A percentile compares a stretch with the other conserved stretches of the same genome.
phyloP scores from a whole-genome alignment of 2,888 invertebrate species.

The Doris montereyensis region DNA sequence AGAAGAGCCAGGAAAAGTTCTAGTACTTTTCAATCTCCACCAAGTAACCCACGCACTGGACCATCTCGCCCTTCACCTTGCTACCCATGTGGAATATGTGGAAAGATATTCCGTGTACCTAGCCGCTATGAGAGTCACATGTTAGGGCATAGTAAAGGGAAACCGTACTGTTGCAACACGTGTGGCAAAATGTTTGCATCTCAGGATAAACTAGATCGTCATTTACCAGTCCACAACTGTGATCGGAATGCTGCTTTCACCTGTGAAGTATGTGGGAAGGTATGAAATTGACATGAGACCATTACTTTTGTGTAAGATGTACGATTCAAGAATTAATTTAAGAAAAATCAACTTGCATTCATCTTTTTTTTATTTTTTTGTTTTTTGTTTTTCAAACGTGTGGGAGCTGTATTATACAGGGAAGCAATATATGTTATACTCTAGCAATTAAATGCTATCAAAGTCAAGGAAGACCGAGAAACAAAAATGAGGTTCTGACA shows the following conservation, averaged over 20 bases:
- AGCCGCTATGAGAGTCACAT: slow-evolving; percentile 46
- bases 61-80: slow-evolving; percentile 37
- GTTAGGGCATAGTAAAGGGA: slow-evolving; percentile 47
- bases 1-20: slow-evolving; percentile 32
- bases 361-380: too few species aligned
- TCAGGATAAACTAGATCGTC: slow-evolving; percentile 44
- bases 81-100: slow-evolving; percentile 45
- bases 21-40: slow-evolving; percentile 11
- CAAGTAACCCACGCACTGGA: slow-evolving; percentile 1
- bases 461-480: too few species aligned
- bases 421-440: too few species aligned
- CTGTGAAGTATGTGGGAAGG: slow-evolving; percentile 43
- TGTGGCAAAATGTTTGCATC: slow-evolving; percentile 47
- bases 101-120: slow-evolving; percentile 46
- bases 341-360: too few species aligned
- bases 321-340: too few species aligned
- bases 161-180: slow-evolving; percentile 46
- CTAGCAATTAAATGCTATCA: too few species aligned
- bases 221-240: slow-evolving; percentile 43
- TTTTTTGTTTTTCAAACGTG: too few species aligned
- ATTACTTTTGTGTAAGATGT: too few species aligned
- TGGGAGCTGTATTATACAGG: too few species aligned
- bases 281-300: too few species aligned
- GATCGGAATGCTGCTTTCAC: slow-evolving; percentile 43
- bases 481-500: too few species aligned